Evolutionary conservation across 2,888 invertebrate species (phyloP).

Genomic region (Drosophila atripex): DNA sequence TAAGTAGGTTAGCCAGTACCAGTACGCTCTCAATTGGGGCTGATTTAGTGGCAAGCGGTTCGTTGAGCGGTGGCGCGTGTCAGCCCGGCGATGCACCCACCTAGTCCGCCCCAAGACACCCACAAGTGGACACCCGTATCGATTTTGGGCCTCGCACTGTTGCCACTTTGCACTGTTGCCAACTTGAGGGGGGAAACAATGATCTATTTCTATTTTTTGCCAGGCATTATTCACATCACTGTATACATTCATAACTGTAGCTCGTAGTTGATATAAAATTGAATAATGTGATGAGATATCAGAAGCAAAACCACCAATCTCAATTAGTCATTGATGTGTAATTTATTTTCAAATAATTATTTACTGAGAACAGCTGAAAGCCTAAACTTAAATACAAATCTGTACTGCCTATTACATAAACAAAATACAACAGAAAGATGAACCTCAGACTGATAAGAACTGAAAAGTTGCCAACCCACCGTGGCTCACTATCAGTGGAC

Average conservation of each 20-base stretch:
- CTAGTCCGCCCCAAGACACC: slow-evolving; percentile 23
- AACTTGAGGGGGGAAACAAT: background rate
- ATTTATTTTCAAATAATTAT: background rate
- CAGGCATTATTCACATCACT: too few species aligned
- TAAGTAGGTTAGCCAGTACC: slow-evolving; percentile 64
- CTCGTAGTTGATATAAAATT: background rate
- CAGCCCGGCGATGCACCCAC: slow-evolving; percentile 31
- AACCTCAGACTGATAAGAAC: background rate
- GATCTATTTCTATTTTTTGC: background rate
- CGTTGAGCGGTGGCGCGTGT: slow-evolving; percentile 28
- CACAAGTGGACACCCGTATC: slow-evolving; percentile 5
- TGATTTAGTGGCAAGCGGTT: slow-evolving; percentile 43
- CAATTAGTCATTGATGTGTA: background rate
- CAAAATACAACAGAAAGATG: background rate
- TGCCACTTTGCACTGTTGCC: background rate
- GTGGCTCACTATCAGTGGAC: slow-evolving; percentile 9
- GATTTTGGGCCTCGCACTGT: slow-evolving; percentile 7
- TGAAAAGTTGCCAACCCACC: background rate
- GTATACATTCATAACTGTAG: too few species aligned
- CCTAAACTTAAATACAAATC: too few species aligned
- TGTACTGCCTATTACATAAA: background rate
- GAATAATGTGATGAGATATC: background rate
- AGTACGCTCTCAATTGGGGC: slow-evolving; percentile 59
- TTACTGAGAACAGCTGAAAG: too few species aligned
- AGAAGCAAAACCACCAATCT: background rate